Evolutionary conservation across 30 jellyfish, hydroid and myxozoan species (phyloP), one percentile per base, ranked within the genome.

Genomic region (Cassiopea andromeda): DNA sequence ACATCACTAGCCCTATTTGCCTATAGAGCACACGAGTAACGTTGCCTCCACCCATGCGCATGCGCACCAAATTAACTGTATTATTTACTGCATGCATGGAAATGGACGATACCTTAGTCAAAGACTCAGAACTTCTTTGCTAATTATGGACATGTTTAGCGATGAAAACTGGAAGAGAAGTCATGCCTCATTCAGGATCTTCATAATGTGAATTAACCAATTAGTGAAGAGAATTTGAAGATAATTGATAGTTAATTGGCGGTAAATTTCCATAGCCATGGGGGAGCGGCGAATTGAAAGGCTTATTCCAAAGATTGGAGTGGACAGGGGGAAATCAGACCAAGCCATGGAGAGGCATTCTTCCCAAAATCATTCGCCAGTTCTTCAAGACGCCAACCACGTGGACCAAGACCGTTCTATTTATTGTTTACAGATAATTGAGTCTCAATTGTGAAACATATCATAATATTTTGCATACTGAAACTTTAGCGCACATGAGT

Each of bases 41-140:
- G 82, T 64, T 61, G 90, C 90, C 15, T 44, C 3, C 10, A 67
- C 27, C 12, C 71, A 1, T 82, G 90, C 90, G 90, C 90, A 82
- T 82, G 90, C 90, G 90, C 90, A 82, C 67, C 68, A 16, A 27
- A 27, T 49, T 50, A 64, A 27, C 43, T 64, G 73, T 64, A 5
- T 64, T 64, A 27, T 64, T 5, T 9, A 16, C 8, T 64, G 27
- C 2, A 64, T 64, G 15, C 73, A 16, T 64, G 73, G 64, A 64
- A 64, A 14, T 64, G 27, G 2, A 17, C 27, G 64, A 10, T 54
- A 54, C 64, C 12, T 10, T 54, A 10, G 7, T 6, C 64, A 10
- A 54, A 54, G 64, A 10, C 64, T 54, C 64, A 10, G 12, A 3
- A 54, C 10, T 54, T 3, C 12, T 6, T 54, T 54, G 64, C 64